Evolutionary conservation across 2,797 vertebrate genomes (phyloP).

Genomic region (Sebastes vulpes): DNA sequence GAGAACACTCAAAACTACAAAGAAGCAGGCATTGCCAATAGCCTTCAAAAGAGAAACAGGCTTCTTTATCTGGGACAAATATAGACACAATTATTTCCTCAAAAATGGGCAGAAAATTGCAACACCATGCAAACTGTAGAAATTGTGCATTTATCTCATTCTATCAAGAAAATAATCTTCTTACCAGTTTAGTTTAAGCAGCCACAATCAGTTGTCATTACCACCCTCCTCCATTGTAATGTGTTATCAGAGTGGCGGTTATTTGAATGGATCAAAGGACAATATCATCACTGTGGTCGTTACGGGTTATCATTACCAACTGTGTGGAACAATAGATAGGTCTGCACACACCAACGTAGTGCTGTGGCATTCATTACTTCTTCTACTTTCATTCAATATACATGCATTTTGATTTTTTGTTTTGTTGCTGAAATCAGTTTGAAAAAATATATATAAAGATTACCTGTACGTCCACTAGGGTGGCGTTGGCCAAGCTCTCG

Average conservation of each 20-base stretch:
- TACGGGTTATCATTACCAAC: conserved; percentile 43
- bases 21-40: conserved; percentile 48
- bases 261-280: conserved; percentile 49
- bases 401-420: not conserved
- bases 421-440: not conserved
- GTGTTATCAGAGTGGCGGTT: conserved; percentile 40
- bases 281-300: conserved; percentile 34
- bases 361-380: conserved; percentile 5
- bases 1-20: conserved; percentile 65
- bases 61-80: conserved; percentile 68
- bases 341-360: not conserved
- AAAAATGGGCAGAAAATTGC: conserved; percentile 49
- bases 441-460: conserved; percentile 7
- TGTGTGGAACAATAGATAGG: conserved; percentile 37
- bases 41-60: conserved; percentile 49
- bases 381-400: not conserved
- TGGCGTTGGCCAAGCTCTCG: conserved; percentile 94
- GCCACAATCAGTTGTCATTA: conserved; percentile 61
- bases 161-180: conserved; percentile 57
- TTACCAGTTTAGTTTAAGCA: conserved; percentile 44
- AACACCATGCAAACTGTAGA: conserved; percentile 24
- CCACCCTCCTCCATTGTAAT: conserved; percentile 39
- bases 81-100: conserved; percentile 58
- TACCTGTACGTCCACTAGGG: conserved; percentile 93
- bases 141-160: conserved; percentile 58